These are phyloP conservation scores for Nemapogon koenigi DNA, from an alignment of 2,888 invertebrate genomes.

Conservation along the genomic window DNA sequence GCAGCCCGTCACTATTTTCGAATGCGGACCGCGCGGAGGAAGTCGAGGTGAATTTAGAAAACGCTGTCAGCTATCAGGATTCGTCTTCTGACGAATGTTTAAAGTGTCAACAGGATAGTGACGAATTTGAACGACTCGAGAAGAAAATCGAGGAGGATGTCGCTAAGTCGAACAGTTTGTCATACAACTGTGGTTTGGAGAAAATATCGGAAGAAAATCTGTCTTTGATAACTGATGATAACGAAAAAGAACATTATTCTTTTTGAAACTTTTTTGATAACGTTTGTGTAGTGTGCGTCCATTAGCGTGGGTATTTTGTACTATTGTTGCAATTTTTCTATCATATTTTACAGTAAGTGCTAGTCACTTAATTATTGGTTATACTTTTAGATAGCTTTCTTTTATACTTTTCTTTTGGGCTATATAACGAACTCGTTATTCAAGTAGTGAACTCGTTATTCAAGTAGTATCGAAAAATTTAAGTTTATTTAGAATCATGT, in stretches of 20 bases:
- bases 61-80: conserved; percentile 46
- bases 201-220: conserved; percentile 56
- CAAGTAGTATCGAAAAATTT: no score
- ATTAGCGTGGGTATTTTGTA: no score
- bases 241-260: not conserved
- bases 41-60: conserved; percentile 49
- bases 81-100: conserved; percentile 53
- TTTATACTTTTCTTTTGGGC: no score
- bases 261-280: no score
- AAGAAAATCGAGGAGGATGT: conserved; percentile 43
- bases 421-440: no score
- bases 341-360: no score
- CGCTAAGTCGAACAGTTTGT: conserved; percentile 24
- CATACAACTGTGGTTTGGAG: conserved; percentile 28
- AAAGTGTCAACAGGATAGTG: conserved; percentile 34
- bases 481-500: no score
- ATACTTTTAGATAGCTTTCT: no score
- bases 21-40: conserved; percentile 27
- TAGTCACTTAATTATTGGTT: no score
- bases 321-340: no score
- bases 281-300: no score
- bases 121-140: conserved; percentile 47
- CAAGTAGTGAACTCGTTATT: no score
- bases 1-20: conserved; percentile 36
- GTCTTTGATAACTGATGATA: conserved; percentile 21